Conservation (phyloP, 2,797 vertebrate genomes). For the Alosa sapidissima region DNA sequence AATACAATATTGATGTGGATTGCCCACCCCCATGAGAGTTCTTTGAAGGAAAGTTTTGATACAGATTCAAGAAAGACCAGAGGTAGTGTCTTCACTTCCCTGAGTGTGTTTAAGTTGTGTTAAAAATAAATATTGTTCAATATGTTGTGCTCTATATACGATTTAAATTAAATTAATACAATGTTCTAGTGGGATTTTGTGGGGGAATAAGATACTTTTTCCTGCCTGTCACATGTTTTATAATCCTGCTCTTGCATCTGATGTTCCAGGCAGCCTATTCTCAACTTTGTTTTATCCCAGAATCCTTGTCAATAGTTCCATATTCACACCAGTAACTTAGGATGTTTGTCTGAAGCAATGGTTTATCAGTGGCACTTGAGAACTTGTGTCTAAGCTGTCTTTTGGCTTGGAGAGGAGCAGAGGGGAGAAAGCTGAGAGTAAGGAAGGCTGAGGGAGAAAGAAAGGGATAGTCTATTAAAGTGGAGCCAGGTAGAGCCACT, state of each 20-base stretch:
- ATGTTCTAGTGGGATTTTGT: slow-evolving; percentile 84
- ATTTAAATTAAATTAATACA: slow-evolving; percentile 84
- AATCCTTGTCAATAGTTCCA: slow-evolving; percentile 85
- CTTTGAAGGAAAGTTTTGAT: not conserved
- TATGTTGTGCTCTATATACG: slow-evolving; percentile 30
- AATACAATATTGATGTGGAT: slow-evolving; percentile 95
- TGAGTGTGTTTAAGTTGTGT: too few species aligned
- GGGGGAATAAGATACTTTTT: slow-evolving; percentile 88
- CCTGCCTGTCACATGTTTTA: slow-evolving; percentile 97
- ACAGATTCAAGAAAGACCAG: not conserved
- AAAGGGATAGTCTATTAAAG: slow-evolving; percentile 69
- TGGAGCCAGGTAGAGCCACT: slow-evolving; percentile 73
- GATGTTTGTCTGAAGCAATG: slow-evolving; percentile 66
- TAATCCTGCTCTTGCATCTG: slow-evolving; percentile 92
- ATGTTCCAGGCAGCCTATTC: slow-evolving; percentile 80
- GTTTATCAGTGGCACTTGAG: slow-evolving; percentile 57
- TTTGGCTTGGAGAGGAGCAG: slow-evolving; percentile 36
- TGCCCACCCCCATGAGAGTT: slow-evolving; percentile 44
- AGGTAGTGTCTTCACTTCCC: not conserved
- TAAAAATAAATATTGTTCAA: not conserved
- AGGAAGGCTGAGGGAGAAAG: slow-evolving; percentile 51
- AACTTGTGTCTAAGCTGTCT: slow-evolving; percentile 48
- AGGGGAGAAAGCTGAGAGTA: slow-evolving; percentile 41
- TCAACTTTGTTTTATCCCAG: slow-evolving; percentile 79
- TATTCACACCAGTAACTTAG: slow-evolving; percentile 76